Evolutionary conservation across 92 coral and sea anemone species (phyloP), one percentile per base, ranked within the genome.

Genomic region (Palythoa caribaeorum): DNA sequence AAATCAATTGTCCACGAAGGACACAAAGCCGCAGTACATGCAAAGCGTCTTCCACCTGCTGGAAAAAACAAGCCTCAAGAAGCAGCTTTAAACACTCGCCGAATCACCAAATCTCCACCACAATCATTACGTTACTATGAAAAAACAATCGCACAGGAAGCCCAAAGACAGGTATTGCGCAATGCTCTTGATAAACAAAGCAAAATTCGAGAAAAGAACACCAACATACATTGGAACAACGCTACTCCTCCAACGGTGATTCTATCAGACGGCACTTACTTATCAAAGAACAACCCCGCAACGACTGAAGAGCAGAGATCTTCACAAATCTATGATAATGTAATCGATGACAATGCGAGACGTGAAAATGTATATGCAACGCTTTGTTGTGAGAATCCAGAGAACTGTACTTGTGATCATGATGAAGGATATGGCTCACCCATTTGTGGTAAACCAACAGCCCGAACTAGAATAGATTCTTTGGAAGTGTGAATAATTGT

Each of bases 341-440:
- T 47, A 19, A 21, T 13, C 19, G 55, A n/a, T n/a, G 17, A 77
- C 10, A 77, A 10, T n/a, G 36, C 39, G 12, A 57, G 19, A 3
- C 50, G 15, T 4, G 83, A 77, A 48, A 68, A 77, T 19, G 69
- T 77, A 20, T 77, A 77, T 48, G 83, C 66, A 10, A 77, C 83
- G 17, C 83, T 77, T 1, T 77, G 83, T 17, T 53, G 66, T 44
- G 83, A 54, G 35, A 57, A 54, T 35, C 83, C 83, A 5, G 37
- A 77, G 35, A 48, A 21, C 2, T 77, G 83, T n/a, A 6, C 83
- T 54, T 77, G 83, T 16, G 83, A 77, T 5, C 68, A 77, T 16
- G 83, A 77, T 5, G 83, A 77, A 13, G 83, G 83, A 35, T 77
- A 77, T 4, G 83, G 83, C 7, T 77, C 83, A 3, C 66, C 83